A percentile compares a stretch with the other conserved stretches of the same genome.
Conservation (phyloP, 2,113 vertebrate genomes). For the Mobula hypostoma region DNA sequence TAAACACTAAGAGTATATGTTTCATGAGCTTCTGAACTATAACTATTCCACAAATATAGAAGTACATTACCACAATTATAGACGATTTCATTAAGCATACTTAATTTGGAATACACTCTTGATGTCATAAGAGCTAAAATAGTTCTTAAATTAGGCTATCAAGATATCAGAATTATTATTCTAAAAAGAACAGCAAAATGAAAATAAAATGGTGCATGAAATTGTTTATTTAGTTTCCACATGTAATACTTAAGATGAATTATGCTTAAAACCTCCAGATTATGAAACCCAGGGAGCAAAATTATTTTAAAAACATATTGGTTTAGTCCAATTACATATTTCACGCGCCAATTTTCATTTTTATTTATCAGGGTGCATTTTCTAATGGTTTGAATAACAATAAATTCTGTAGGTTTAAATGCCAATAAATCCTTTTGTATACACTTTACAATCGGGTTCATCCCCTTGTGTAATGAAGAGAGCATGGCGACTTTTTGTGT, state of each 20-base stretch:
- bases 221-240: not conserved
- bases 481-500: constrained; percentile 29
- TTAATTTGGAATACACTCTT: not conserved
- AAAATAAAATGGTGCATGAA: not conserved
- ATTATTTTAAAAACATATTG: not conserved
- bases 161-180: too few relatives aligned
- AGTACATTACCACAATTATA: not conserved
- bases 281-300: not conserved
- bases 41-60: not conserved
- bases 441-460: not conserved
- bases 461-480: constrained; percentile 18
- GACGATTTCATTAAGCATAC: not conserved
- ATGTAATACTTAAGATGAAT: not conserved
- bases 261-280: not conserved
- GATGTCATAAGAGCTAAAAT: not conserved
- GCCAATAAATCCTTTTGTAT: not conserved
- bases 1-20: not conserved
- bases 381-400: not conserved
- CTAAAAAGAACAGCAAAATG: not conserved
- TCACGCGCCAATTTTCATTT: too few relatives aligned
- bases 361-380: not conserved
- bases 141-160: not conserved
- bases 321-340: not conserved
- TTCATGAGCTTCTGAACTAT: not conserved
- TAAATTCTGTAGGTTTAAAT: not conserved